These are phyloP conservation scores for Pygocentrus nattereri DNA, from an alignment of 2,797 vertebrate genomes.

Conservation along the genomic window DNA sequence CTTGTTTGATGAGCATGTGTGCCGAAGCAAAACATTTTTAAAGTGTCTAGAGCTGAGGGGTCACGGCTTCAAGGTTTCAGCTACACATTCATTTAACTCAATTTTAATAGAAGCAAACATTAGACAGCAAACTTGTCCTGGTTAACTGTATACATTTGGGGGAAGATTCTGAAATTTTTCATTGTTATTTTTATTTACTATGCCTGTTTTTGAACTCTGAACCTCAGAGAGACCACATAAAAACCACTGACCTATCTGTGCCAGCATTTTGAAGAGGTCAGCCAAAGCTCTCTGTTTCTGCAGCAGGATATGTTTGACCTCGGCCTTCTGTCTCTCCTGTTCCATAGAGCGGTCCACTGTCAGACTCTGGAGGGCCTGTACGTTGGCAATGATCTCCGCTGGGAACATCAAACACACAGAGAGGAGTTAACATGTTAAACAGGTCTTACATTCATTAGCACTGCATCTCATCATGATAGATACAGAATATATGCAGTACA, in stretches of 20 bases:
- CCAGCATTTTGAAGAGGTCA: slow-evolving; percentile 94
- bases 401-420: background rate
- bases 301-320: slow-evolving; percentile 94
- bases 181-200: no score
- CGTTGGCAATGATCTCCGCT: slow-evolving; percentile 88
- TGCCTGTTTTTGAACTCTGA: no score
- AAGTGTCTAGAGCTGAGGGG: no score
- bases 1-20: no score
- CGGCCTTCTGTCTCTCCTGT: slow-evolving; percentile 90
- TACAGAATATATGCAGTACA: background rate
- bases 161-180: no score
- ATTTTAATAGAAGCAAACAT: no score
- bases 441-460: background rate
- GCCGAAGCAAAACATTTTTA: no score
- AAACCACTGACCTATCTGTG: slow-evolving; percentile 82
- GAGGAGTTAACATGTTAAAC: background rate
- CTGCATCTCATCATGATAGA: background rate
- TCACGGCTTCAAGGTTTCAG: no score
- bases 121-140: no score
- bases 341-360: slow-evolving; percentile 81
- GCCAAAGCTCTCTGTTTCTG: slow-evolving; percentile 95
- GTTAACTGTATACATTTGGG: no score
- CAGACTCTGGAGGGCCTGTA: slow-evolving; percentile 86
- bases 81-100: no score
- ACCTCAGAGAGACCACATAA: background rate